phyloP scores from a whole-genome alignment of 2,888 invertebrate genomes.

The Hemaris fuciformis region DNA sequence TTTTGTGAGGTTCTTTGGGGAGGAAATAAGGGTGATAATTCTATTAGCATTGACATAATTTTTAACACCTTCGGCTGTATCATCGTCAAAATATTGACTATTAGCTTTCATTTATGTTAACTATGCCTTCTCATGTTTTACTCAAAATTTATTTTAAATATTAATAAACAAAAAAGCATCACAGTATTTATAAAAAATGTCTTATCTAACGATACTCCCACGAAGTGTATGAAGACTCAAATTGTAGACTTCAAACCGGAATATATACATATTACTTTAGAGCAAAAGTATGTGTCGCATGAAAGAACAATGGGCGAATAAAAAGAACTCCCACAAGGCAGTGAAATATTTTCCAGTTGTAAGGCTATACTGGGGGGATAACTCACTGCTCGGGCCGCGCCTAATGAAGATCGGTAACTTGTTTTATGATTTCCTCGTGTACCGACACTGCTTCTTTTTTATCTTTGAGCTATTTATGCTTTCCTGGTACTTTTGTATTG shows the following conservation, averaged over 20 bases:
- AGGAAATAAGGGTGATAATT: background rate
- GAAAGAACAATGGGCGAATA: constrained; percentile 19
- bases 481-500: constrained; percentile 1
- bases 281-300: background rate
- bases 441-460: constrained; percentile 23
- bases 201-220: too few species aligned
- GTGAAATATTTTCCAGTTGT: constrained; percentile 46
- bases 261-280: background rate
- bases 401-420: constrained; percentile 52
- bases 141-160: too few species aligned
- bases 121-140: too few species aligned
- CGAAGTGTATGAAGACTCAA: background rate
- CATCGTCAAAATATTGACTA: too few species aligned
- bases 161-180: background rate
- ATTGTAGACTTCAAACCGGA: background rate
- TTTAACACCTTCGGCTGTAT: background rate
- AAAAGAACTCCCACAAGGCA: constrained; percentile 35
- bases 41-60: background rate
- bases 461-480: constrained; percentile 13
- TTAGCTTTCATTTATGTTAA: too few species aligned
- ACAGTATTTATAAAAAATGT: background rate
- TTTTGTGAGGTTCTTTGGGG: background rate
- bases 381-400: constrained; percentile 30
- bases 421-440: constrained; percentile 43
- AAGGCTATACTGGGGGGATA: constrained; percentile 12